phyloP scores from a whole-genome alignment of 2,888 invertebrate species.

The Chrysomela aeneicollis region DNA sequence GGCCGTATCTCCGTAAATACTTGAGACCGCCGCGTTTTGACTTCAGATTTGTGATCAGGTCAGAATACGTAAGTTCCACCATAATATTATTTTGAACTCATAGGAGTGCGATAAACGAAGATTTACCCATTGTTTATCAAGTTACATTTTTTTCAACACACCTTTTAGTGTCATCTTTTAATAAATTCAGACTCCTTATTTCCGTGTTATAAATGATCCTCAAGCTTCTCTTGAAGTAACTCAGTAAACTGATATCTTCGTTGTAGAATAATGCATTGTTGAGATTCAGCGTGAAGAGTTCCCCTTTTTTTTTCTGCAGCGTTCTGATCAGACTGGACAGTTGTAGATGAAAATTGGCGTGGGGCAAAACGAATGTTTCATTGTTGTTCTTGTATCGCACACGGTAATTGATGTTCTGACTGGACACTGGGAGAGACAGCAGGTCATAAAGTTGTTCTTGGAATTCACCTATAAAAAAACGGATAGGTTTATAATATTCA shows the following conservation, averaged over 20 bases:
- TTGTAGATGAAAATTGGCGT: constrained; percentile 54
- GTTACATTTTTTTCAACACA: constrained; percentile 20
- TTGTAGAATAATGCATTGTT: constrained; percentile 55
- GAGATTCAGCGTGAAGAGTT: constrained; percentile 49
- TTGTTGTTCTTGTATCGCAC: constrained; percentile 38
- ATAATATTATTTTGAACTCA: too few species aligned
- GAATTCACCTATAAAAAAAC: constrained; percentile 40
- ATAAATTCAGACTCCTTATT: constrained; percentile 50
- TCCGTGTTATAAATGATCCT: constrained; percentile 51
- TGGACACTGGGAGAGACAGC: constrained; percentile 45
- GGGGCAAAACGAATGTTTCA: constrained; percentile 44
- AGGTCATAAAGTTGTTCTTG: constrained; percentile 53
- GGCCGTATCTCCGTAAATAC: too few species aligned
- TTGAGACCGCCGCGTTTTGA: too few species aligned
- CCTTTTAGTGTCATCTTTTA: constrained; percentile 36
- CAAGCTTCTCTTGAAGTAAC: constrained; percentile 47
- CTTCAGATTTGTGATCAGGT: too few species aligned
- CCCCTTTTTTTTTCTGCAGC: constrained; percentile 42
- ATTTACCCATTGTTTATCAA: too few species aligned
- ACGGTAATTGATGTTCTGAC: constrained; percentile 28
- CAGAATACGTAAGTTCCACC: too few species aligned
- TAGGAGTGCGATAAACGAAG: too few species aligned
- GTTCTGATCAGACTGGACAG: constrained; percentile 51
- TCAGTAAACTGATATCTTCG: constrained; percentile 45
- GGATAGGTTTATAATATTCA: background rate